Conservation (phyloP, 2,113 vertebrate species). For the Onychorhynchus coronatus region DNA sequence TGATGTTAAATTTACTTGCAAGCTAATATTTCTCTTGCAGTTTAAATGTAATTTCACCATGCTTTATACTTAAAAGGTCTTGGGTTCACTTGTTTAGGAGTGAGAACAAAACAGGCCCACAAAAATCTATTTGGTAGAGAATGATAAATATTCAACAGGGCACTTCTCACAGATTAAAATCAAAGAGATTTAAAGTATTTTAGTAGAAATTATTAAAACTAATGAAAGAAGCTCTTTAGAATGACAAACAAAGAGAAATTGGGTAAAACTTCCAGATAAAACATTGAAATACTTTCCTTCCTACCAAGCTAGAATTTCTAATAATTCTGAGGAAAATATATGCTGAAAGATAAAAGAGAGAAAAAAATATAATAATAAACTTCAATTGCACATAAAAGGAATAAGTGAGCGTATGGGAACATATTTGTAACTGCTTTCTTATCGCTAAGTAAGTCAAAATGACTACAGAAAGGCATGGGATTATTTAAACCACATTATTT, state of each 20-base stretch:
- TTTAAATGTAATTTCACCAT: background rate
- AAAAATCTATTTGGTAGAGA: background rate
- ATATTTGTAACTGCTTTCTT: conserved; percentile 44
- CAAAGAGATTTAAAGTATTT: background rate
- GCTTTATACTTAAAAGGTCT: background rate
- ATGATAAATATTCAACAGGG: background rate
- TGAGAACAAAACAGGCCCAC: background rate
- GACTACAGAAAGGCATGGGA: background rate
- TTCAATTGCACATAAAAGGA: conserved; percentile 31
- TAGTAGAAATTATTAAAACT: background rate
- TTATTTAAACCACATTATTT: conserved; percentile 1
- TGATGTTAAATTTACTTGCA: background rate
- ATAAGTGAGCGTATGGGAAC: conserved; percentile 6
- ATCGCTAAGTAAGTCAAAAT: background rate
- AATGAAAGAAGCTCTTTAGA: background rate
- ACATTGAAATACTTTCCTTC: background rate
- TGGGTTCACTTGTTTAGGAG: background rate
- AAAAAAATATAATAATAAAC: conserved; percentile 22
- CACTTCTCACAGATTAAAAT: background rate
- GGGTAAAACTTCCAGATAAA: background rate
- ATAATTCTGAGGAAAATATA: background rate
- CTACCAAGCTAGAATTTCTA: background rate
- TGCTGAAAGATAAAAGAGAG: conserved; percentile 10
- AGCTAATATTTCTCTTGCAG: background rate
- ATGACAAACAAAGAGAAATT: background rate